Conservation (phyloP, 2,888 invertebrate genomes). For the Anagyrus pseudococci region DNA sequence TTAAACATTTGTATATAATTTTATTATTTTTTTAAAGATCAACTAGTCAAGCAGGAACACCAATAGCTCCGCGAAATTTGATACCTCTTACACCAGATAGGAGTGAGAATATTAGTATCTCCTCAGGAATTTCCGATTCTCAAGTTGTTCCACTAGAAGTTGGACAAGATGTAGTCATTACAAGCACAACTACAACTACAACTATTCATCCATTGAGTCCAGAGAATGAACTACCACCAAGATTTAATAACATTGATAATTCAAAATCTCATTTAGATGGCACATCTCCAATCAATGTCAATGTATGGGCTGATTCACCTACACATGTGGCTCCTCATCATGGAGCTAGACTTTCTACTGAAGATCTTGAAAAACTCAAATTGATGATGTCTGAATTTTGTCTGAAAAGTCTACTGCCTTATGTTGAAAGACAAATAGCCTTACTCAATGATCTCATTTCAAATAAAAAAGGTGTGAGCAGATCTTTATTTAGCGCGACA, state of each 20-base stretch:
- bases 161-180: constrained; percentile 64
- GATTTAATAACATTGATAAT: constrained; percentile 36
- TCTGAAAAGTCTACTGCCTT: constrained; percentile 84
- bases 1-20: constrained; percentile 1
- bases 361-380: constrained; percentile 85
- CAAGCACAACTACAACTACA: constrained; percentile 55
- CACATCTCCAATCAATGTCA: constrained; percentile 61
- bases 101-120: constrained; percentile 50
- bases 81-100: constrained; percentile 51
- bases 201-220: constrained; percentile 79
- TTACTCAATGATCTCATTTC: constrained; percentile 80
- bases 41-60: constrained; percentile 56
- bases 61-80: constrained; percentile 51
- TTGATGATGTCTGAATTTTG: constrained; percentile 88
- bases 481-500: constrained; percentile 91
- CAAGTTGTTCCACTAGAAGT: constrained; percentile 60
- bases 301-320: constrained; percentile 68
- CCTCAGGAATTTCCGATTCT: constrained; percentile 52
- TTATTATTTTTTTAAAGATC: constrained; percentile 43
- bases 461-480: constrained; percentile 90
- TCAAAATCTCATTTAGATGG: constrained; percentile 38
- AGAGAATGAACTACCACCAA: constrained; percentile 64
- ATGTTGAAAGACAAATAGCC: constrained; percentile 88
- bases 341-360: constrained; percentile 78
- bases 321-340: constrained; percentile 68